phyloP scores from a whole-genome alignment of 2,888 invertebrate genomes.

The Alcis repandata region DNA sequence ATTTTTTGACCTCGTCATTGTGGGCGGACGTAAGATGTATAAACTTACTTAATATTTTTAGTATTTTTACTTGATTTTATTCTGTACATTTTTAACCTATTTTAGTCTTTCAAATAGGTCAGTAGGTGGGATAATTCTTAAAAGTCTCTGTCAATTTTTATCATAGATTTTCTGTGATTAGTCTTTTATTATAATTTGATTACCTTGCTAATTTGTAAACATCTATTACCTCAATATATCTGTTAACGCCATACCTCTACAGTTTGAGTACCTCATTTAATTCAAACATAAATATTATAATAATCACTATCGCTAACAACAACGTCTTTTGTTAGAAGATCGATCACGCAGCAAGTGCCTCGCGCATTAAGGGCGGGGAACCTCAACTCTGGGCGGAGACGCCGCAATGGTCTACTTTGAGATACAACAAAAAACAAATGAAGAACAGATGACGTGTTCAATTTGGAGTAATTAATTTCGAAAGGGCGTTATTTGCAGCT shows the following conservation, averaged over 20 bases:
- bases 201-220: too few relatives aligned
- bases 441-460: slow-evolving; percentile 59
- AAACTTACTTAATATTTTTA: too few relatives aligned
- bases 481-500: slow-evolving; percentile 64
- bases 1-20: slow-evolving; percentile 52
- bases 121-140: too few relatives aligned
- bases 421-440: slow-evolving; percentile 44
- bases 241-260: too few relatives aligned
- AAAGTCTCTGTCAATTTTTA: too few relatives aligned
- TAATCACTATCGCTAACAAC: background rate
- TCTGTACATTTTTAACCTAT: too few relatives aligned
- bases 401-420: slow-evolving; percentile 57
- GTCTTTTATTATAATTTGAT: too few relatives aligned
- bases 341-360: background rate
- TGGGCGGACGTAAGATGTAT: background rate
- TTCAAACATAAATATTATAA: too few relatives aligned
- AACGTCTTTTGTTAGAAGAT: background rate
- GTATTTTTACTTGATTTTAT: background rate
- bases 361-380: slow-evolving; percentile 61
- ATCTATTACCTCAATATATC: too few relatives aligned
- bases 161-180: too few relatives aligned
- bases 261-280: too few relatives aligned
- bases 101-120: too few relatives aligned
- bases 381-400: slow-evolving; percentile 55
- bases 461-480: slow-evolving; percentile 64